Percentiles rank a stretch among this genome's conserved stretches.
Conservation (phyloP, 1,140 invertebrate species). For the Melitaea cinxia region DNA sequence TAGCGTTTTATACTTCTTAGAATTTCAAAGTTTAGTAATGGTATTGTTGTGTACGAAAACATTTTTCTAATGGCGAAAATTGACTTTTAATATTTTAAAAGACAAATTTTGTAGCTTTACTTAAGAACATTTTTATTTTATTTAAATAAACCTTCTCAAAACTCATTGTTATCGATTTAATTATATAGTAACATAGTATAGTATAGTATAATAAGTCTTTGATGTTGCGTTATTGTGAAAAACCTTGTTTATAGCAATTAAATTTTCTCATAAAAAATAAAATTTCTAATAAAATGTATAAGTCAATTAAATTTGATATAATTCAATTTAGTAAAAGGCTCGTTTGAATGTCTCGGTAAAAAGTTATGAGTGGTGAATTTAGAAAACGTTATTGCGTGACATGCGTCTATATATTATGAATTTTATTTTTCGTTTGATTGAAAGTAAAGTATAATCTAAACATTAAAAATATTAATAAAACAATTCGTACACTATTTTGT, state of each 20-base stretch:
- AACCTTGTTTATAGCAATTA: too few relatives aligned
- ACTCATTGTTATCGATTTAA: background rate
- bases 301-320: too few relatives aligned
- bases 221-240: too few relatives aligned
- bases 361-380: background rate
- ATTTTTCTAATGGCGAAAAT: conserved; percentile 23
- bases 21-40: conserved; percentile 24
- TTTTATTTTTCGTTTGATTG: background rate
- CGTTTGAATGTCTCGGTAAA: background rate
- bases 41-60: conserved; percentile 24
- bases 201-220: too few relatives aligned
- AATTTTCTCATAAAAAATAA: too few relatives aligned
- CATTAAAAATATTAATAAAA: conserved; percentile 2
- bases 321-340: too few relatives aligned
- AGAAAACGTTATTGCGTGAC: background rate
- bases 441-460: background rate
- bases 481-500: background rate
- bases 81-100: conserved; percentile 20
- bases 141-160: background rate
- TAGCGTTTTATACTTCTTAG: conserved; percentile 23
- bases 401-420: background rate
- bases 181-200: too few relatives aligned
- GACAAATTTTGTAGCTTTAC: conserved; percentile 15
- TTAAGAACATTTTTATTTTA: background rate
- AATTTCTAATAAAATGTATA: too few relatives aligned